These are phyloP conservation scores for Megaceryle alcyon DNA, from an alignment of 2,797 vertebrate species.

Conservation along the genomic window DNA sequence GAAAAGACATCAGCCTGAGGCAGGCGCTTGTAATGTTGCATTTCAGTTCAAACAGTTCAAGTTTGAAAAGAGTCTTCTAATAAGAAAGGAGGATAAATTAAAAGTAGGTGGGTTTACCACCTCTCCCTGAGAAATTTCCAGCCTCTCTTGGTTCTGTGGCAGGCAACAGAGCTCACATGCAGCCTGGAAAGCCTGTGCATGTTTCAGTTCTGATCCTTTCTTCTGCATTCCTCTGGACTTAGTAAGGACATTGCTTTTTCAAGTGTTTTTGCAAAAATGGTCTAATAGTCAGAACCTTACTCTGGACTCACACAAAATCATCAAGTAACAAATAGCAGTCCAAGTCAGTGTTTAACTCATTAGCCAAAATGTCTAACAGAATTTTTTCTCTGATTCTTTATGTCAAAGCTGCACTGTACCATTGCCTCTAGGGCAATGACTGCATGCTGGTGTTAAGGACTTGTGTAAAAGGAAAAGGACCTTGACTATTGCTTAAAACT, in stretches of 20 bases:
- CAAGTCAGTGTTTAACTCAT: not conserved
- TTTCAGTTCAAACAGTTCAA: conserved; percentile 7
- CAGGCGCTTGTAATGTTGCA: not conserved
- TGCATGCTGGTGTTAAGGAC: not conserved
- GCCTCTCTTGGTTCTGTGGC: not conserved
- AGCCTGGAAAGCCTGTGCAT: not conserved
- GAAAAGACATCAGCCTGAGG: not conserved
- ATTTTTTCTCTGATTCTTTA: not conserved
- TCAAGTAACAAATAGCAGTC: not conserved
- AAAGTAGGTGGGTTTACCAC: not conserved
- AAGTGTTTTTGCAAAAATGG: not conserved
- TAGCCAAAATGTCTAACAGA: not conserved
- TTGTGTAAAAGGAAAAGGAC: not conserved
- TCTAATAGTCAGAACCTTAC: not conserved
- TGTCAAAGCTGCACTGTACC: not conserved
- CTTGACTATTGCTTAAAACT: not conserved
- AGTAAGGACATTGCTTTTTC: not conserved
- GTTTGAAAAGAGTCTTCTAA: not conserved
- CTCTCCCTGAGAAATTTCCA: not conserved
- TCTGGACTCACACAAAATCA: not conserved
- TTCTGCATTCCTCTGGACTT: not conserved
- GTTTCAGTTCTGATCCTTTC: not conserved
- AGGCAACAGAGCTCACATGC: not conserved
- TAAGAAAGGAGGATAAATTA: not conserved
- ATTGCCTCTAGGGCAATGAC: not conserved